Base-by-base conservation (phyloP, 2,888 invertebrate genomes). In the Megastigmus dorsalis region DNA sequence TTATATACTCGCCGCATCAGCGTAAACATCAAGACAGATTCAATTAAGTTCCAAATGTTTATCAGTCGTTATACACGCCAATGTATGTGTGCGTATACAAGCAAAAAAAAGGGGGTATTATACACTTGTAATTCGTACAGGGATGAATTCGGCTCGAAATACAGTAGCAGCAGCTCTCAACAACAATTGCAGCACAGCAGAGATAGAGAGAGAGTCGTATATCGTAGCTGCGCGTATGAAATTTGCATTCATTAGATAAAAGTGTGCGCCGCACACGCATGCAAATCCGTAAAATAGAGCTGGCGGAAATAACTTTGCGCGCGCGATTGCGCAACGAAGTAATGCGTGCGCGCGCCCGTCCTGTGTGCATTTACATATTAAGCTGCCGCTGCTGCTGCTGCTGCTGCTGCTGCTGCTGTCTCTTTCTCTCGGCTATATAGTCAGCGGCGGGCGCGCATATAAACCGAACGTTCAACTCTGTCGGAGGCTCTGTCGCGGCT, bases 221-320 rank as follows among this genome's bases (percentile, higher is more conserved):
- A 57, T 48, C 54, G n/a, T n/a, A n/a, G n/a, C 54, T 20, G 41
- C 48, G n/a, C n/a, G 20, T 65, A 57, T 57, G 50, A 65, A 60
- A 66, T 73, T 73, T 66, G 60, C 52, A 73, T 73, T 72, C 52
- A 60, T 66, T 66, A 66, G 72, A 73, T 52, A 66, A 73, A 66
- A 66, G 66, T 73, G 60, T n/a, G 10, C 50, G 7, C 2, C 48
- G 23, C 54, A 43, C 50, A 57, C 48, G 23, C 54, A 43, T 57
- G 65, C 54, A 66, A 59, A 66, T 66, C 59, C 36, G 60, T 43
- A 54, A 66, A 71, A 66, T 43, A 18, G 20, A 60, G 66, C 72
- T 33, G 10, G 63, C 62, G 62, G 54, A 70, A 62, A 70, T 62
- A 45, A 70, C 54, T 60, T 36, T 36, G 52, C 23, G 45, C 54